Percentiles rank a stretch among this genome's conserved stretches.
Evolutionary conservation across 2,797 vertebrate genomes (phyloP).

Genomic region (Sebastes steindachneri): DNA sequence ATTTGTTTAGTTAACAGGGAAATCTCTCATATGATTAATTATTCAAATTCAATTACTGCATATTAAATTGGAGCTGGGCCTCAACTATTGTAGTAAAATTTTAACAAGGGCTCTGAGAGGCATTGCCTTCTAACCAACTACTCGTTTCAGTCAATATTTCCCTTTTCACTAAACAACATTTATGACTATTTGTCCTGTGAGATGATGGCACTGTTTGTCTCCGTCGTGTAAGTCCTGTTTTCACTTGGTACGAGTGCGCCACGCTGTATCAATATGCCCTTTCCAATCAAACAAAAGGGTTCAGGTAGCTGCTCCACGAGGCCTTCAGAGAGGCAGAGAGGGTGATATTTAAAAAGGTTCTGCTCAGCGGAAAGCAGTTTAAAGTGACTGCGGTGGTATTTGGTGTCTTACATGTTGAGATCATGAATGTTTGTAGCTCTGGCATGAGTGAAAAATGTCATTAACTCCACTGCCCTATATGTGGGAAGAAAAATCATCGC

Average conservation of each 20-base stretch:
- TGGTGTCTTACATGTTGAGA: conserved; percentile 58
- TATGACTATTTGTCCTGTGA: conserved; percentile 34
- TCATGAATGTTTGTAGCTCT: conserved; percentile 64
- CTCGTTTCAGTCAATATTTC: conserved; percentile 28
- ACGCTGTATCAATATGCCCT: conserved; percentile 41
- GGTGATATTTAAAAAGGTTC: conserved; percentile 69
- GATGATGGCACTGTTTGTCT: conserved; percentile 27
- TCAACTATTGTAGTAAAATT: conserved; percentile 40
- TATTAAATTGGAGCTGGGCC: conserved; percentile 52
- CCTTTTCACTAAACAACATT: conserved; percentile 20
- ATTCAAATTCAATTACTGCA: conserved; percentile 63
- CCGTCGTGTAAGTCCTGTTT: conserved; percentile 22
- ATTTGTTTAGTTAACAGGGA: conserved; percentile 45
- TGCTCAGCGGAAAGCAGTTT: conserved; percentile 49
- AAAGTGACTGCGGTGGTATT: conserved; percentile 54
- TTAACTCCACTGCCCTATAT: conserved; percentile 59
- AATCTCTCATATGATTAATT: conserved; percentile 51
- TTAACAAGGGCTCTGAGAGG: conserved; percentile 46
- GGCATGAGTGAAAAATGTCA: conserved; percentile 67
- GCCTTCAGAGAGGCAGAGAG: conserved; percentile 23
- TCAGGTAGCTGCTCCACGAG: conserved; percentile 34
- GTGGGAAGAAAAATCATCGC: conserved; percentile 29
- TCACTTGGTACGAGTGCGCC: neutral
- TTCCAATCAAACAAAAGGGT: conserved; percentile 53
- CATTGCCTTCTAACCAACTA: conserved; percentile 1